These are phyloP conservation scores for Palythoa grandiflora DNA, from an alignment of 92 coral and sea anemone genomes.

Conservation along the genomic window DNA sequence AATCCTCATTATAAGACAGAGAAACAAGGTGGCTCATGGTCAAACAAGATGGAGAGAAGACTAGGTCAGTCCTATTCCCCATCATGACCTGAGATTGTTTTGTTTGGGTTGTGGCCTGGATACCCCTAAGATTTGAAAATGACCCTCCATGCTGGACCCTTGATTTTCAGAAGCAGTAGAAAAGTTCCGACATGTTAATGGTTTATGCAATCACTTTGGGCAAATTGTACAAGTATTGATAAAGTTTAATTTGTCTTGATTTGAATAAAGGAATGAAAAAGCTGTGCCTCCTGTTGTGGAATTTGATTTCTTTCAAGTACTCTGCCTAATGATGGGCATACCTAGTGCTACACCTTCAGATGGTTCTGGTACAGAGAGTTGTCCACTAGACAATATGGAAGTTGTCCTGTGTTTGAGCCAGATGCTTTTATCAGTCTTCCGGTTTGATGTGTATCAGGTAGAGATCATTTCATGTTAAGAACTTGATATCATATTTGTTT, in stretches of 20 bases:
- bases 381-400: not conserved
- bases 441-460: constrained; percentile 84
- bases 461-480: too few relatives aligned
- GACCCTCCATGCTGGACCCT: too few relatives aligned
- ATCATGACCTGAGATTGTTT: too few relatives aligned
- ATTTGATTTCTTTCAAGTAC: constrained; percentile 79
- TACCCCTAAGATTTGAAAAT: too few relatives aligned
- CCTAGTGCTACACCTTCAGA: not conserved
- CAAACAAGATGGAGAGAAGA: too few relatives aligned
- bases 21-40: too few relatives aligned
- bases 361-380: not conserved
- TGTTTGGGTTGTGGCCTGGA: too few relatives aligned
- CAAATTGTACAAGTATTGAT: not conserved
- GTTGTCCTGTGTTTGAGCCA: constrained; percentile 46
- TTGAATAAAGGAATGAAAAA: constrained; percentile 28
- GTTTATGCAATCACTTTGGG: not conserved
- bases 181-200: not conserved
- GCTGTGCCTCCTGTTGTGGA: constrained; percentile 59
- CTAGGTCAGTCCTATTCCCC: too few relatives aligned
- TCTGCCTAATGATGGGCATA: constrained; percentile 64
- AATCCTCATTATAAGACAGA: too few relatives aligned
- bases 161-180: too few relatives aligned
- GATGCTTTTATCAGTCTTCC: constrained; percentile 62
- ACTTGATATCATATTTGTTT: too few relatives aligned
- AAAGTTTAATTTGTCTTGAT: not conserved